These are phyloP conservation scores for Idris sp. DNA, from an alignment of 1,140 invertebrate species.

Conservation along the genomic window DNA sequence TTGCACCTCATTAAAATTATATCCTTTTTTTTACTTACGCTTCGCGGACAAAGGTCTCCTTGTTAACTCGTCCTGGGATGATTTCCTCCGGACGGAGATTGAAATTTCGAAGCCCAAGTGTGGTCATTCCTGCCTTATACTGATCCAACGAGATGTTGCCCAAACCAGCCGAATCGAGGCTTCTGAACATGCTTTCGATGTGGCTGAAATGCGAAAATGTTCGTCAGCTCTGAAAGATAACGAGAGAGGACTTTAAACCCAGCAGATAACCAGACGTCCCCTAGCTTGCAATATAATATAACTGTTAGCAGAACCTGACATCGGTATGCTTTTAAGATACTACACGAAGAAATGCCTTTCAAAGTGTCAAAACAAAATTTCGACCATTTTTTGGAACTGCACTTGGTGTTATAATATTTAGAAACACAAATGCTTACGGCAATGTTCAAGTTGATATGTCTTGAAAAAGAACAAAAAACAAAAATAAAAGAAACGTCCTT, in stretches of 20 bases:
- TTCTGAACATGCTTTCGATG: constrained; percentile 70
- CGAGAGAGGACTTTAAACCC: constrained; percentile 26
- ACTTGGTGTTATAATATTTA: no score
- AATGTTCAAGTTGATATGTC: no score
- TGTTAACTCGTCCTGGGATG: constrained; percentile 55
- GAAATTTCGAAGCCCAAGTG: constrained; percentile 64
- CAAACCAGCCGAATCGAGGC: constrained; percentile 62
- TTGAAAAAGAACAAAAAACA: no score
- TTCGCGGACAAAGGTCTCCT: constrained; percentile 64
- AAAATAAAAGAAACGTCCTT: no score
- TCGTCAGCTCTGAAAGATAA: constrained; percentile 27
- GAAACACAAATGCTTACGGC: no score
- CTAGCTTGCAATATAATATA: constrained; percentile 45
- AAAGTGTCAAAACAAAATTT: constrained; percentile 38
- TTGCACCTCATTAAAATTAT: no score
- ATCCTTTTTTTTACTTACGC: constrained; percentile 63
- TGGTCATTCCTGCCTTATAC: constrained; percentile 69
- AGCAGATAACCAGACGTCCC: constrained; percentile 39
- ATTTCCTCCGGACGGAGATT: constrained; percentile 61
- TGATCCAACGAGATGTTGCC: constrained; percentile 67
- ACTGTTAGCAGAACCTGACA: constrained; percentile 47
- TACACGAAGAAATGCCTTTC: constrained; percentile 24
- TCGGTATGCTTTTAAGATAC: constrained; percentile 58
- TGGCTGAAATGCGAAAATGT: constrained; percentile 64
- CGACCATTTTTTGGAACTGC: no score